These are phyloP conservation scores for Adrianichthys oophorus DNA, from an alignment of 2,797 vertebrate species.

Conservation along the genomic window DNA sequence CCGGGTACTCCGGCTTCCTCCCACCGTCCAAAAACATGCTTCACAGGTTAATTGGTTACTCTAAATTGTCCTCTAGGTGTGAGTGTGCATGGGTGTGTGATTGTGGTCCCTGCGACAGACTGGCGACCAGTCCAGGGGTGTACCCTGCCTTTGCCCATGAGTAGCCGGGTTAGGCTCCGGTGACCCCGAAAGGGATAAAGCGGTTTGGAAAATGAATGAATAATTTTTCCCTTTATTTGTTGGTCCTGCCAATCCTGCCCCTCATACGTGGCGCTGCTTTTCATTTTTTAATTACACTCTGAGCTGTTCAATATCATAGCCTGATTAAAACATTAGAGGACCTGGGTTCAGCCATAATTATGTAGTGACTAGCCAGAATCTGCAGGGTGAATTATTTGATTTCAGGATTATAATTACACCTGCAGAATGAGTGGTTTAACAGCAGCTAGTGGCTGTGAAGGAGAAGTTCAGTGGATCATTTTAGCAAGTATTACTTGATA, in stretches of 20 bases:
- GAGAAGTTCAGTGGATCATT: conserved; percentile 57
- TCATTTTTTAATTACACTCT: conserved; percentile 67
- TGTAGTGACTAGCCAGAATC: conserved; percentile 47
- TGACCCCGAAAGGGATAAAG: too few relatives aligned
- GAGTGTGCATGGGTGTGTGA: too few relatives aligned
- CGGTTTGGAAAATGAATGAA: too few relatives aligned
- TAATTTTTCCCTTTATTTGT: conserved; percentile 42
- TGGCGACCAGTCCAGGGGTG: too few relatives aligned
- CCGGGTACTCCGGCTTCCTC: too few relatives aligned
- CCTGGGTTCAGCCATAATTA: conserved; percentile 62
- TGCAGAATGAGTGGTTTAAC: conserved; percentile 58
- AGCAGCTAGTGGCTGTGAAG: conserved; percentile 43
- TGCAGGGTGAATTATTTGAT: conserved; percentile 65
- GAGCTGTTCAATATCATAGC: conserved; percentile 61
- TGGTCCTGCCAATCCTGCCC: conserved; percentile 48
- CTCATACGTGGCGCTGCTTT: conserved; percentile 25
- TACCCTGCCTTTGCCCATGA: too few relatives aligned
- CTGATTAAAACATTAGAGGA: conserved; percentile 69
- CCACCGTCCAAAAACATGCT: too few relatives aligned
- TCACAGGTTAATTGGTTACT: too few relatives aligned
- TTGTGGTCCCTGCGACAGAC: too few relatives aligned
- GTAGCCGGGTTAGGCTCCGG: too few relatives aligned
- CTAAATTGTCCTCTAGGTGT: too few relatives aligned
- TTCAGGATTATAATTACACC: conserved; percentile 63
- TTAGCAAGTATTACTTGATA: conserved; percentile 35